Conservation (phyloP, 2,888 invertebrate species). For the Eurytoma adleriae region DNA sequence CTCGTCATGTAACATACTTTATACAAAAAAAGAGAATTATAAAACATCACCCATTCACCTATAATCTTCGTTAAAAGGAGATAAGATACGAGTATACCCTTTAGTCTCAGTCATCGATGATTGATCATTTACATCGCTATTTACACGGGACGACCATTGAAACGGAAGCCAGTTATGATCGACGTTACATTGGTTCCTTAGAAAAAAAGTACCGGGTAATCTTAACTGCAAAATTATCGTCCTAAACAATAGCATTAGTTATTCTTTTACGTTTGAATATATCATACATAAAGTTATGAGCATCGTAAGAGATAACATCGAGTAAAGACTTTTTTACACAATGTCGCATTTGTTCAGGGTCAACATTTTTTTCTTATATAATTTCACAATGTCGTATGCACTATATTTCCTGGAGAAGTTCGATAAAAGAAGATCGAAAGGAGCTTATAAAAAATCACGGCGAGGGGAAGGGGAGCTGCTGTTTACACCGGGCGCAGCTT, state of each 20-base stretch:
- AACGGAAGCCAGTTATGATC: slow-evolving; percentile 50
- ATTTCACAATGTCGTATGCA: slow-evolving; percentile 8
- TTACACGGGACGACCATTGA: slow-evolving; percentile 58
- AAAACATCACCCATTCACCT: slow-evolving; percentile 60
- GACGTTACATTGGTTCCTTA: slow-evolving; percentile 47
- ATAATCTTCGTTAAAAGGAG: slow-evolving; percentile 47
- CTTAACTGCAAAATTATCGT: slow-evolving; percentile 45
- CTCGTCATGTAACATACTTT: slow-evolving; percentile 28
- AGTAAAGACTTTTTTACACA: slow-evolving; percentile 47
- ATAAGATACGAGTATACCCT: slow-evolving; percentile 68
- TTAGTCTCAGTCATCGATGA: slow-evolving; percentile 63
- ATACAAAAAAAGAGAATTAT: slow-evolving; percentile 53
- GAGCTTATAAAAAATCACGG: background rate
- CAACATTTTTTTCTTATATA: slow-evolving; percentile 8
- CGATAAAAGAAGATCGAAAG: slow-evolving; percentile 24
- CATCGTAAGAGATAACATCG: slow-evolving; percentile 49
- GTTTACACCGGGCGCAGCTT: background rate
- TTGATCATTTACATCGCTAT: slow-evolving; percentile 70
- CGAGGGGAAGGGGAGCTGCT: slow-evolving; percentile 24
- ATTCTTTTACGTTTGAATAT: slow-evolving; percentile 45
- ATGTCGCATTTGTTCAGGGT: slow-evolving; percentile 29
- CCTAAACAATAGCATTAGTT: slow-evolving; percentile 41
- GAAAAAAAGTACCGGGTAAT: slow-evolving; percentile 49
- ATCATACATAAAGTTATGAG: slow-evolving; percentile 55
- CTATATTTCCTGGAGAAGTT: slow-evolving; percentile 4